These are phyloP conservation scores for Megalops cyprinoides DNA, from an alignment of 2,797 vertebrate genomes.

Conservation along the genomic window DNA sequence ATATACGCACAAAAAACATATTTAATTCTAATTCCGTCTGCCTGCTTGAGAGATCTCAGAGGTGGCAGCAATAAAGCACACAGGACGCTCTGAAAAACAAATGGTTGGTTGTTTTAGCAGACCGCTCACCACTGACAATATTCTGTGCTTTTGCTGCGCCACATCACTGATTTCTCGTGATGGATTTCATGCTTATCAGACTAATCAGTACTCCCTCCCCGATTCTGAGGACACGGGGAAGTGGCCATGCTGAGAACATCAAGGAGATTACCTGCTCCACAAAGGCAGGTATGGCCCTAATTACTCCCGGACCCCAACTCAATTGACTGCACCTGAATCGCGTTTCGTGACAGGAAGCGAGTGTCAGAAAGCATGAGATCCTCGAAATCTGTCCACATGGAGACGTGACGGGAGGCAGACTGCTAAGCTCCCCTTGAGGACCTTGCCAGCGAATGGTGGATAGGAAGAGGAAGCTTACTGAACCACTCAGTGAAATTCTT, in stretches of 20 bases:
- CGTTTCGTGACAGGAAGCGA: not conserved
- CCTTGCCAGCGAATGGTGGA: too few relatives aligned
- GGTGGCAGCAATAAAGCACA: too few relatives aligned
- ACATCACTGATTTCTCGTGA: too few relatives aligned
- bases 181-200: not conserved
- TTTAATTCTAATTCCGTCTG: too few relatives aligned
- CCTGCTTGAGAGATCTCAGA: too few relatives aligned
- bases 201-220: not conserved
- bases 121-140: too few relatives aligned
- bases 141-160: too few relatives aligned
- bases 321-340: not conserved
- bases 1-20: not conserved
- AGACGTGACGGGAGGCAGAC: too few relatives aligned
- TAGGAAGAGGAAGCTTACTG: too few relatives aligned
- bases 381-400: not conserved
- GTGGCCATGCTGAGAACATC: not conserved
- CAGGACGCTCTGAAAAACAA: too few relatives aligned
- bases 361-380: not conserved
- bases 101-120: too few relatives aligned
- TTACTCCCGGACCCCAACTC: not conserved
- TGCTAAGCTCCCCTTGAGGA: too few relatives aligned
- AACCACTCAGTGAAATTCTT: not conserved
- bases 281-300: not conserved
- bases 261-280: not conserved
- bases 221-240: not conserved